Evolutionary conservation across 2,113 vertebrate species (phyloP), one percentile per base, ranked within the genome.

Genomic region (Orientallactaga bullata): DNA sequence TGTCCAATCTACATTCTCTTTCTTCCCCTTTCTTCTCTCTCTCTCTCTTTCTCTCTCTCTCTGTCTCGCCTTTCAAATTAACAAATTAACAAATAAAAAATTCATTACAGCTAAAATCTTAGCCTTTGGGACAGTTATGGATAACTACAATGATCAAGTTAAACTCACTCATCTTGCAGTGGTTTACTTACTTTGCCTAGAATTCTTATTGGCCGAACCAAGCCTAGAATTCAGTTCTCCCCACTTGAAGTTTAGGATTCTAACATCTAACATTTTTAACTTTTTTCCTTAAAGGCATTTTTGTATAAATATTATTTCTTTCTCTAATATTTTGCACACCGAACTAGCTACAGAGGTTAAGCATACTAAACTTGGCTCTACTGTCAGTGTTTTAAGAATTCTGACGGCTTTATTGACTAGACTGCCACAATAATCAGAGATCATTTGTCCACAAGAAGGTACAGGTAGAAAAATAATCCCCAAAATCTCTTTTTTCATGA

Each of bases 351-450:
- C 4, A 30, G 71, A 80, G 80, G 81, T 96, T 94, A 95, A 95
- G 68, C 12, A 81, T 72, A 80, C 55, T 77, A 83, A 91, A 87
- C 73, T 81, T 69, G 78, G 51, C 84, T 84, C 72, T 47, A 17
- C 55, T 68, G 68, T 89, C 80, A 30, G 91, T 96, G 84, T 78
- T 89, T 95, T 89, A 82, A 66, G 71, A 89, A 72, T 90, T 93
- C 85, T 93, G 89, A 93, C 89, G 89, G 84, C 51, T 93, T 95
- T 96, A 95, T 94, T 93, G 96, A 96, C 90, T 89, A 82, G 80
- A 76, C 84, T 87, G 93, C 95, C 79, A 78, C 78, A 80, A 73
- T 83, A 93, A 91, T 87, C 79, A 66, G 69, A 90, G 47, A 96
- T 95, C 95, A 94, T 93, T 95, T 95, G 94, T 95, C 95, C 89